phyloP scores from a whole-genome alignment of 2,888 invertebrate genomes.

The Nycteola revayana region DNA sequence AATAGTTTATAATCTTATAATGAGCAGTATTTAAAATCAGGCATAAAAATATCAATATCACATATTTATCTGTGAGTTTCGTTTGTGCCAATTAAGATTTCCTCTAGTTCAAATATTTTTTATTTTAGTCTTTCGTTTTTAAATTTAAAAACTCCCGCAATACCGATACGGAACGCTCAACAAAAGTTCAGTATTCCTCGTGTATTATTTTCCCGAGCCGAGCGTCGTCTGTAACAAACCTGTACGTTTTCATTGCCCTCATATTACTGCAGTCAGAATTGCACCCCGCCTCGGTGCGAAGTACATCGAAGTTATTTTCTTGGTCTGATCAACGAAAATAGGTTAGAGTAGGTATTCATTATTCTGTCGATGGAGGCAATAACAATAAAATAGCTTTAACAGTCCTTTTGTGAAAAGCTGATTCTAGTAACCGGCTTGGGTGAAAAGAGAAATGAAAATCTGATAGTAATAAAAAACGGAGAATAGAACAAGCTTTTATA shows the following conservation, averaged over 20 bases:
- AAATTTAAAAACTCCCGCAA: background rate
- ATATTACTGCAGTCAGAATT: background rate
- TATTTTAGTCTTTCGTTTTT: background rate
- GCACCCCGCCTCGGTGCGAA: constrained; percentile 2
- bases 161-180: background rate
- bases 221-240: background rate
- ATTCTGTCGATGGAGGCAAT: too few relatives aligned
- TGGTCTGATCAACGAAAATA: background rate
- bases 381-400: too few relatives aligned
- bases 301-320: background rate
- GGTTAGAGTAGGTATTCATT: too few relatives aligned
- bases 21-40: too few relatives aligned
- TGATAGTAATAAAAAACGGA: too few relatives aligned
- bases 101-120: background rate
- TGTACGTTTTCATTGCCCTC: background rate
- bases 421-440: too few relatives aligned
- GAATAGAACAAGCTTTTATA: too few relatives aligned
- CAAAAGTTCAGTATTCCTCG: background rate
- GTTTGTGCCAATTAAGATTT: background rate
- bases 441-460: too few relatives aligned
- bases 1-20: too few relatives aligned
- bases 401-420: too few relatives aligned
- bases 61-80: too few relatives aligned
- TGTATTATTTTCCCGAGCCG: background rate
- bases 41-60: too few relatives aligned